Percentiles rank a stretch among this genome's conserved stretches.
Conservation (phyloP, 2,797 vertebrate genomes). For the Trachurus trachurus region DNA sequence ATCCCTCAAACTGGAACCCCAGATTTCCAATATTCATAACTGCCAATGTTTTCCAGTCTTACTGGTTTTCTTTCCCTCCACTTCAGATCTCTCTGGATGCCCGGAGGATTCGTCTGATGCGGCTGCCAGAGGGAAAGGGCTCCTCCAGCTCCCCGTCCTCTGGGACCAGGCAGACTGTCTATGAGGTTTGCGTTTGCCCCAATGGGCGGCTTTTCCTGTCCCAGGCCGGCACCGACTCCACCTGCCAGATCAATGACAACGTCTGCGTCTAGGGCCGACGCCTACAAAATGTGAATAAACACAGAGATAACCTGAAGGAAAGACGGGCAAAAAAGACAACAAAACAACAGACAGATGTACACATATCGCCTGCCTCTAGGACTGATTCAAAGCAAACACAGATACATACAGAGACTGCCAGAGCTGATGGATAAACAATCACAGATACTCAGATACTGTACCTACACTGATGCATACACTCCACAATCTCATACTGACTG, state of each 20-base stretch:
- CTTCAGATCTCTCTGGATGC: conserved; percentile 95
- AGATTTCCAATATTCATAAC: neutral
- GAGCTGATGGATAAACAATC: conserved; percentile 51
- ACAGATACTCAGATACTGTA: conserved; percentile 52
- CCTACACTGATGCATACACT: conserved; percentile 29
- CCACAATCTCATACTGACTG: conserved; percentile 39
- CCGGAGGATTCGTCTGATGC: conserved; percentile 93
- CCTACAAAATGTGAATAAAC: conserved; percentile 21
- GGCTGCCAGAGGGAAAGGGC: conserved; percentile 92
- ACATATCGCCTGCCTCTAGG: conserved; percentile 52
- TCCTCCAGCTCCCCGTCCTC: conserved; percentile 83
- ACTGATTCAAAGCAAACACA: conserved; percentile 44
- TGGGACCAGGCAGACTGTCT: conserved; percentile 93
- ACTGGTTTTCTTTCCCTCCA: conserved; percentile 6
- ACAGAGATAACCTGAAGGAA: conserved; percentile 17
- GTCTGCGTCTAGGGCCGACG: conserved; percentile 91
- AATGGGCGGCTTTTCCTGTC: conserved; percentile 97
- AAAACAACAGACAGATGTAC: conserved; percentile 34
- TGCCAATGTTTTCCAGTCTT: neutral
- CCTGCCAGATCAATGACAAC: conserved; percentile 97
- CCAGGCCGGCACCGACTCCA: conserved; percentile 94
- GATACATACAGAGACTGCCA: conserved; percentile 50
- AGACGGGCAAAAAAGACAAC: conserved; percentile 9
- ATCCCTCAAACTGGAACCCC: neutral
- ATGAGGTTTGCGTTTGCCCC: conserved; percentile 97